Base-by-base conservation (phyloP, 2,888 invertebrate genomes). In the Eretmocerus hayati region DNA sequence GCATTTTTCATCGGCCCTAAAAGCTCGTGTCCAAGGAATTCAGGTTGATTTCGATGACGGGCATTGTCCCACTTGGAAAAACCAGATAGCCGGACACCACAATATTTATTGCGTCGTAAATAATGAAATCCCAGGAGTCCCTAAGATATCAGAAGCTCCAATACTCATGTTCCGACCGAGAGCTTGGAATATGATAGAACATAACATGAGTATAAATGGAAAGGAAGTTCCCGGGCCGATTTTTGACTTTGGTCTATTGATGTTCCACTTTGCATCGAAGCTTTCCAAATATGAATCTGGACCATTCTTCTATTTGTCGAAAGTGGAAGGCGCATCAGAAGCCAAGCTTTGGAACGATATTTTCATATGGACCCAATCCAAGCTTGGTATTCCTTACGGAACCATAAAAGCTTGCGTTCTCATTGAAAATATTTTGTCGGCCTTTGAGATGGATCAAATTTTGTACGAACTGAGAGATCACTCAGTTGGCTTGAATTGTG, bases 111-210 rank as follows among this genome's bases (percentile, higher is more conserved):
- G 74, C 56, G 80, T 76, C 1, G 78, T 82, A 2, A 74, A 74
- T 15, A 76, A 77, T 8, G 69, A 72, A 46, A 66, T 80, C 3
- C 64, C 69, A 3, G 76, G 77, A 23, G 76, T 78, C 5, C 79
- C 79, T 0, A 54, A 69, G 2, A 72, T 81, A 20, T 66, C 68
- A 8, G 73, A 78, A 18, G 76, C 77, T 37, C 84, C 85, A 0
- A 69, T 81, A 6, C 65, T 85, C 47, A 81, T 84, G 77, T 66
- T 85, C 11, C 72, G 85, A 50, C 85, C 85, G 0, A 73, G 85
- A 59, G 85, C 85, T 36, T 85, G 85, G 84, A 85, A 85, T 67
- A 82, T 85, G 75, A 76, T 78, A 42, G 85, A 85, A 63, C 79
- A 81, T 62, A 79, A 81, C 61, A 74, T 81, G 58, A 67, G 79